Evolutionary conservation across 2,888 invertebrate genomes (phyloP).

Genomic region (Tillus elongatus): DNA sequence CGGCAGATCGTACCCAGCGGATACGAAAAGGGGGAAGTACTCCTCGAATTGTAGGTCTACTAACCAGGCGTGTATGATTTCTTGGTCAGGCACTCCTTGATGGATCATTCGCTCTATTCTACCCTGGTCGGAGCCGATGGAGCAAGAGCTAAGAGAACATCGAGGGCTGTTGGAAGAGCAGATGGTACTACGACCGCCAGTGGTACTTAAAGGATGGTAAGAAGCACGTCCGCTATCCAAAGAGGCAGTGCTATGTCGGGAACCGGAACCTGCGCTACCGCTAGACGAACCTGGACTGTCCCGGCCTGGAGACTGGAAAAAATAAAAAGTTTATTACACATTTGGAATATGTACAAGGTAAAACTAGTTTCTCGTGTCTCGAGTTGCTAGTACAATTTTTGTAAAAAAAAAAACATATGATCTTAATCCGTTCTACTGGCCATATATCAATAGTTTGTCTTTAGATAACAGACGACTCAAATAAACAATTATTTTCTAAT

Average conservation of each 20-base stretch:
- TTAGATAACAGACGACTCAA: no score
- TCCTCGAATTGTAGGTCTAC: conserved; percentile 90
- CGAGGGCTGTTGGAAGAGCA: conserved; percentile 53
- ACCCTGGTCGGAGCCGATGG: conserved; percentile 59
- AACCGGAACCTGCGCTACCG: conserved; percentile 78
- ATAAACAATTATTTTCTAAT: no score
- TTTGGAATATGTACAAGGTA: no score
- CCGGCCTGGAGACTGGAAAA: conserved; percentile 74
- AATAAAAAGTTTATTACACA: no score
- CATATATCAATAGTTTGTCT: no score
- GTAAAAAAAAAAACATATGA: not conserved
- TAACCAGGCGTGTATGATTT: conserved; percentile 91
- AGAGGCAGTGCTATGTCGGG: conserved; percentile 81
- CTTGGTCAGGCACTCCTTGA: conserved; percentile 64
- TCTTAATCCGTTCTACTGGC: no score
- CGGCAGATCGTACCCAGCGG: conserved; percentile 94
- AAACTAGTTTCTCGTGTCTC: conserved; percentile 3
- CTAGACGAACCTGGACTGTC: conserved; percentile 87
- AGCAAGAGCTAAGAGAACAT: conserved; percentile 68
- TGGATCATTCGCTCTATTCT: conserved; percentile 66
- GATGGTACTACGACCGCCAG: conserved; percentile 40
- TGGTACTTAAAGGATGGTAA: conserved; percentile 52
- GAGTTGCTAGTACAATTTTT: not conserved
- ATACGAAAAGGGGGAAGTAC: conserved; percentile 85
- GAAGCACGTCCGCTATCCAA: conserved; percentile 89